These are phyloP conservation scores for Eremobia ochroleuca DNA, from an alignment of 2,888 invertebrate genomes.

Conservation along the genomic window DNA sequence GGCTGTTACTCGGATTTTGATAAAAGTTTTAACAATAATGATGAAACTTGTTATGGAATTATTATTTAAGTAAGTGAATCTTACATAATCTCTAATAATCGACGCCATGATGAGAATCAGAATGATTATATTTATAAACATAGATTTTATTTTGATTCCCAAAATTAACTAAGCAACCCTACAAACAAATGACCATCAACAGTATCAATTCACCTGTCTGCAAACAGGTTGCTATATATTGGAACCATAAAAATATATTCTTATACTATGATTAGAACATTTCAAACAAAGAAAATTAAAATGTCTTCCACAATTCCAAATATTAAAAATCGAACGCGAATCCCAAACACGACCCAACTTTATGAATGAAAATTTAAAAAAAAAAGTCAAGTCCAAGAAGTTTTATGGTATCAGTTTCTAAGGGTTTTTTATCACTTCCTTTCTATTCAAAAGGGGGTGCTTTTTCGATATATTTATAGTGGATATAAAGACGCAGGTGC, in stretches of 20 bases:
- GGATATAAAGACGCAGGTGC: constrained; percentile 88
- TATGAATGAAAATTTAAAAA: constrained; percentile 84
- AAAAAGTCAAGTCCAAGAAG: constrained; percentile 77
- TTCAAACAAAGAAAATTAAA: constrained; percentile 22
- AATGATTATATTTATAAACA: too few relatives aligned
- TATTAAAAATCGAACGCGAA: constrained; percentile 60
- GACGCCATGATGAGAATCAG: neutral
- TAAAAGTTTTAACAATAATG: neutral
- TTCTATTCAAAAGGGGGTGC: constrained; percentile 78
- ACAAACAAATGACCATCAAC: neutral
- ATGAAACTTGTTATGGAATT: neutral
- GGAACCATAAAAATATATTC: neutral
- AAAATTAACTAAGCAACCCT: neutral
- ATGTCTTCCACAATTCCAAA: constrained; percentile 17
- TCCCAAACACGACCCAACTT: constrained; percentile 67
- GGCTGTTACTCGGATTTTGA: neutral
- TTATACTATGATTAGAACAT: neutral
- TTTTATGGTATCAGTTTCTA: constrained; percentile 82
- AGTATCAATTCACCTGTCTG: neutral
- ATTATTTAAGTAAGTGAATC: neutral
- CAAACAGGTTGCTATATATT: neutral
- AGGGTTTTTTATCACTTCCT: constrained; percentile 87
- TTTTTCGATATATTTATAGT: constrained; percentile 74
- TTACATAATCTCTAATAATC: neutral
- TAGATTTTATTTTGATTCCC: neutral